These are phyloP conservation scores for Amiota mariae DNA, from an alignment of 2,888 invertebrate species.

Conservation along the genomic window DNA sequence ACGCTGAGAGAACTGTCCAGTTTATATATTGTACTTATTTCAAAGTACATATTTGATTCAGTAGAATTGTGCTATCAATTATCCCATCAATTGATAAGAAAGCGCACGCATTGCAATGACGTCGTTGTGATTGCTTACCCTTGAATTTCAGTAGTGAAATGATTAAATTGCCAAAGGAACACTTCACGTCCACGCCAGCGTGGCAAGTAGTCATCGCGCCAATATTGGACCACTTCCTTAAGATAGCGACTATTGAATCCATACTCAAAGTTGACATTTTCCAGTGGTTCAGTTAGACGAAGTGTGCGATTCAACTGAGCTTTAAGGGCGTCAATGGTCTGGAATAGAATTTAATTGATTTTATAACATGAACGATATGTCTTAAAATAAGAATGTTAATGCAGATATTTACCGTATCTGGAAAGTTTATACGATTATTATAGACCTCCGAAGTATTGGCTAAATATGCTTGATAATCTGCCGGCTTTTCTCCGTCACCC, in stretches of 20 bases:
- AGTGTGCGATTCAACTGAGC: constrained; percentile 75
- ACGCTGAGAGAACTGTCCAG: no score
- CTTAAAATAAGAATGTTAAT: neutral
- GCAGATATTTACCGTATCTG: constrained; percentile 50
- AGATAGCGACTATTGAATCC: constrained; percentile 85
- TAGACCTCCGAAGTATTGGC: constrained; percentile 58
- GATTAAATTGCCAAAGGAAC: constrained; percentile 83
- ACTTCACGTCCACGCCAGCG: constrained; percentile 80
- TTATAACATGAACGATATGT: neutral
- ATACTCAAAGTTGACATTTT: constrained; percentile 81
- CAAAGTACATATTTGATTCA: no score
- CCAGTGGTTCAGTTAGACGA: constrained; percentile 77
- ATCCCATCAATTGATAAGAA: no score
- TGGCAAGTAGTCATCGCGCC: constrained; percentile 84
- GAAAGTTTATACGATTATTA: constrained; percentile 55
- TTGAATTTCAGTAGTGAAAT: constrained; percentile 85
- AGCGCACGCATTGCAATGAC: no score
- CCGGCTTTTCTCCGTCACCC: constrained; percentile 65
- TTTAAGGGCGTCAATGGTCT: constrained; percentile 78
- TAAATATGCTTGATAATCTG: constrained; percentile 59
- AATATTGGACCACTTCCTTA: constrained; percentile 82
- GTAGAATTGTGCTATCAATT: no score
- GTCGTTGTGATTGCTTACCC: constrained; percentile 67
- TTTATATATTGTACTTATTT: no score
- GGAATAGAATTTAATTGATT: neutral